Conservation (phyloP, 1,140 invertebrate species). For the Cyrtorhinus lividipennis region DNA sequence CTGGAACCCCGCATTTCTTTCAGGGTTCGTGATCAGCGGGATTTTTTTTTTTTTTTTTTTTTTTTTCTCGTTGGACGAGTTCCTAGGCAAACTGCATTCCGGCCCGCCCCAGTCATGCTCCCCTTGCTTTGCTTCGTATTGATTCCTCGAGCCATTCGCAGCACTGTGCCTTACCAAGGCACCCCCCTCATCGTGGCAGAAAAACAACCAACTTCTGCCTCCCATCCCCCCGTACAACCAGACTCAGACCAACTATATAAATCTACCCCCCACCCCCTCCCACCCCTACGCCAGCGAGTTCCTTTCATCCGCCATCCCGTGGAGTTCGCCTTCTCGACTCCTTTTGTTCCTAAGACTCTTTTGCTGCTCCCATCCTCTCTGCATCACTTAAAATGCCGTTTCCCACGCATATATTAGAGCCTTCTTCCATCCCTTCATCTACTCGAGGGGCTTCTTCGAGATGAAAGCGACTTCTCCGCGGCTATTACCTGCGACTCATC, state of each 20-base stretch:
- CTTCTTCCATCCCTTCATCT: not conserved
- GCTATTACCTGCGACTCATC: conserved; percentile 1
- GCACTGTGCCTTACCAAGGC: not conserved
- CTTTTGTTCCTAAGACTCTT: conserved; percentile 4
- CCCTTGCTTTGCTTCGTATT: not conserved
- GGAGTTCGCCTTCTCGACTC: conserved; percentile 2
- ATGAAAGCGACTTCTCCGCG: not conserved
- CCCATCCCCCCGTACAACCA: not conserved
- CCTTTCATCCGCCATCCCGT: not conserved
- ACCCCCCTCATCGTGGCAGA: no score
- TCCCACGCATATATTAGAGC: conserved; percentile 1
- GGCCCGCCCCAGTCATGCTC: not conserved
- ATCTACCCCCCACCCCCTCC: not conserved
- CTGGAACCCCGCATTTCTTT: conserved; percentile 1
- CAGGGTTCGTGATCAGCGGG: not conserved
- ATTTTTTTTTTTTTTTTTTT: no score
- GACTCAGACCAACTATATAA: not conserved
- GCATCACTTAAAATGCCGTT: conserved; percentile 7
- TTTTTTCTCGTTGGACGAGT: not conserved
- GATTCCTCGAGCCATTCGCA: not conserved
- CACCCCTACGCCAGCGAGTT: no score
- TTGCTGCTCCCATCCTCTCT: not conserved
- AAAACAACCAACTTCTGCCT: not conserved
- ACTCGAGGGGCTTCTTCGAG: no score
- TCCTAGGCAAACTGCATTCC: conserved; percentile 7